Evolutionary conservation across 2,113 vertebrate genomes (phyloP), one percentile per base, ranked within the genome.

Genomic region (Theristicus caerulescens): DNA sequence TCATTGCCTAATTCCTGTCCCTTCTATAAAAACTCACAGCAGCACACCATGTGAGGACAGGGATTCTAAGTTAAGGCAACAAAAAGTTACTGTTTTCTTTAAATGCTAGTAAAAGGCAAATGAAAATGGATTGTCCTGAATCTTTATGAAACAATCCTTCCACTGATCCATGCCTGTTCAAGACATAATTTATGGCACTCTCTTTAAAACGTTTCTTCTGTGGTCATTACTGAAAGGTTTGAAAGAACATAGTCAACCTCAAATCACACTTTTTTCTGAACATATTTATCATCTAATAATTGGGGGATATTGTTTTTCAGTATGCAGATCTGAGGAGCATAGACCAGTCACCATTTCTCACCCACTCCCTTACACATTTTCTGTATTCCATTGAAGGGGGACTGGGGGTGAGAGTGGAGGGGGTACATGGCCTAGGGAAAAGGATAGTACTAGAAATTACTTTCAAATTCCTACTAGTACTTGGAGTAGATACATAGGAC

Each of bases 331-430:
- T 66, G n/a, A 54, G 20, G 20, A 86, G 5, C 0, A 4, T 13
- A 49, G 40, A 21, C 19, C 1, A 0, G 18, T 34, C 40, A 72
- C n/a, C 25, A 72, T 66, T 66, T 58, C 55, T 52, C 22, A 69
- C 1, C 4, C 1, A 5, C 7, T 74, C 15, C 26, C 16, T 79
- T 62, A 46, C 10, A 42, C 10, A 36, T 42, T 55, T 82, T 32
- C 13, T 55, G 8, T 38, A 61, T 42, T 49, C n/a, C 17, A 9
- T 32, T 1, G 0, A 57, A 79, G 49, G 2, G 5, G 32, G 3
- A 49, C 9, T 8, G 25, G 42, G 7, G 15, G 4, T 1, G 3
- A 83, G 7, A 6, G 7, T 51, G 11, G 38, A 64, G 9, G 11
- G 18, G 20, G 16, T 32, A 46, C 5, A 38, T 20, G 6, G 26